Base-by-base conservation (phyloP, 1,140 invertebrate species). In the Megalopta genalis region DNA sequence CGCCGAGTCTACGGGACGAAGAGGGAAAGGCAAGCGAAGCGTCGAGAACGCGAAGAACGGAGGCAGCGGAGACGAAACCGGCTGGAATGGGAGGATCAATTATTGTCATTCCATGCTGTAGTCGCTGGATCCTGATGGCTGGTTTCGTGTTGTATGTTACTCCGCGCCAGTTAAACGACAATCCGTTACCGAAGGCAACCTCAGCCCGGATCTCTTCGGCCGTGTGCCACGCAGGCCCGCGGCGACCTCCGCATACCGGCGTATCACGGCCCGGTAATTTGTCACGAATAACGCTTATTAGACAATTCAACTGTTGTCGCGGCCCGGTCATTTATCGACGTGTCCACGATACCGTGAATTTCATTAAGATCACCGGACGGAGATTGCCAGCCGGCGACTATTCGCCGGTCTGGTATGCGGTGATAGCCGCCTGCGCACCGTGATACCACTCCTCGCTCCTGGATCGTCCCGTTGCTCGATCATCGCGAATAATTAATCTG, bases 231-330 rank as follows among this genome's bases (percentile, higher is more conserved):
- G 77, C 71, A 63, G 67, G 64, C 74, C 87, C 86, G 27, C 27
- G 76, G 83, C 84, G 80, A 86, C 75, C 86, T 88, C 87, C 84
- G 88, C 90, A 91, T 90, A 91, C 90, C 88, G 85, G 89, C 83
- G 82, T 89, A 91, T 92, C 91, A 90, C 86, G 89, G 87, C 87
- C 73, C 80, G 86, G 87, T 88, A 91, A 92, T 92, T 92, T 92
- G 91, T 92, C 91, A 91, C 89, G 88, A 89, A 90, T 87, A 88
- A 85, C 90, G 90, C 90, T 92, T 92, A 92, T 92, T 92, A 92
- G 88, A 90, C 90, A 90, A 91, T 92, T 91, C 88, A 87, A 68
- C 81, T 74, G 89, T 87, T 89, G 79, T 86, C 77, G 27, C 70
- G 81, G 85, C 23, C 87, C 86, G 89, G 84, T 90, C 90, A 90